A percentile compares a stretch with the other conserved stretches of the same genome.
phyloP scores from a whole-genome alignment of 2,888 invertebrate genomes.

The Synanthedon vespiformis region DNA sequence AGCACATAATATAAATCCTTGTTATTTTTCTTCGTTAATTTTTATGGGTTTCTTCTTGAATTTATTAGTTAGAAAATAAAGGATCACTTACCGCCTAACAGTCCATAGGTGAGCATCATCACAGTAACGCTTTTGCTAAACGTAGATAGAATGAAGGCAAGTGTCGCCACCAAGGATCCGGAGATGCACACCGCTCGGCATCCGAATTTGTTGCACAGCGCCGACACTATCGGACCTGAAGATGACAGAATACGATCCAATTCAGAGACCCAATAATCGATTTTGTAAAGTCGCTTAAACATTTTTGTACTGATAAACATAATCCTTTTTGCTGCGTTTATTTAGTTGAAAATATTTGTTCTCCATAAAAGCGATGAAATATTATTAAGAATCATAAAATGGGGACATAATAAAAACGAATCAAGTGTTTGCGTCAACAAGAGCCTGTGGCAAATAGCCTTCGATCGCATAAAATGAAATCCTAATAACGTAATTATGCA shows the following conservation, averaged over 20 bases:
- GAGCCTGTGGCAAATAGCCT: too few species aligned
- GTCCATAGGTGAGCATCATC: slow-evolving; percentile 93
- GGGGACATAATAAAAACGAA: too few species aligned
- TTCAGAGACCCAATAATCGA: background rate
- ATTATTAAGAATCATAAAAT: too few species aligned
- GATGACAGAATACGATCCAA: slow-evolving; percentile 6
- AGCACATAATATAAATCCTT: too few species aligned
- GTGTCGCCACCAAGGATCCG: slow-evolving; percentile 87
- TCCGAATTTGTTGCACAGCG: slow-evolving; percentile 95
- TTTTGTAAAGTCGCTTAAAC: background rate
- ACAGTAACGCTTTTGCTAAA: slow-evolving; percentile 87
- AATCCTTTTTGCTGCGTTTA: slow-evolving; percentile 1
- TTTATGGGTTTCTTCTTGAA: too few species aligned
- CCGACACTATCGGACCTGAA: slow-evolving; percentile 92
- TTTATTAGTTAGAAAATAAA: too few species aligned
- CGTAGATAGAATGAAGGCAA: slow-evolving; percentile 89
- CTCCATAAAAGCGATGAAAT: too few species aligned
- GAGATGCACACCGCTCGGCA: slow-evolving; percentile 94
- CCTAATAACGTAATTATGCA: too few species aligned
- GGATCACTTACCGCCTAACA: slow-evolving; percentile 82
- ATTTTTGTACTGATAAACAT: background rate
- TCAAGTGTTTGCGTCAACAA: too few species aligned
- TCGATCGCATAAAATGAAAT: too few species aligned
- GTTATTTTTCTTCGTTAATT: too few species aligned
- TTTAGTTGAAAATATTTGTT: background rate